Evolutionary conservation across 2,797 vertebrate genomes (phyloP).

Genomic region (Podargus strigoides): DNA sequence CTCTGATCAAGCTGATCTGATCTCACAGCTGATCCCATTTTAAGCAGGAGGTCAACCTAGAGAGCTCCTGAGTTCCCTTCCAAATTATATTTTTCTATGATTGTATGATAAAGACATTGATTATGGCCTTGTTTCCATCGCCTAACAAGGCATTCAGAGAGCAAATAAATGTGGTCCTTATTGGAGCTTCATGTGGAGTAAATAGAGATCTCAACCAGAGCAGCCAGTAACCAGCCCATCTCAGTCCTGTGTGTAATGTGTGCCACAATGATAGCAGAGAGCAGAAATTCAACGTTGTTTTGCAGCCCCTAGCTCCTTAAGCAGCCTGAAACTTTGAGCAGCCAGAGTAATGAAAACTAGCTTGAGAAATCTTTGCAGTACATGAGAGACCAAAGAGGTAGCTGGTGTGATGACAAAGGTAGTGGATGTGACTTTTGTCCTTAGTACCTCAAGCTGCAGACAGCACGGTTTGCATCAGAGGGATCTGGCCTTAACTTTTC

Average conservation of each 20-base stretch:
- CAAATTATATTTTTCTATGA: not conserved
- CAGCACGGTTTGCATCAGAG: not conserved
- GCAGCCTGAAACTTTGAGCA: not conserved
- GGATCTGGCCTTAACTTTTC: not conserved
- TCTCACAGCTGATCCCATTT: not conserved
- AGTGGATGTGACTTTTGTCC: not conserved
- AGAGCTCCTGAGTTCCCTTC: not conserved
- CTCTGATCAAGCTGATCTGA: not conserved
- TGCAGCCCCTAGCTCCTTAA: not conserved
- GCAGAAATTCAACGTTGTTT: not conserved
- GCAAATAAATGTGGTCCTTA: not conserved
- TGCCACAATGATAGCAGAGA: not conserved
- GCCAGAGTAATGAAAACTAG: not conserved
- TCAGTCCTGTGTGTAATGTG: not conserved
- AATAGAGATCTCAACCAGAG: not conserved
- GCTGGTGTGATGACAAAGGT: not conserved
- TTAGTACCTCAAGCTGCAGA: not conserved
- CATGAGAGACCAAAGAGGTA: not conserved
- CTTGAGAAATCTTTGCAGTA: not conserved
- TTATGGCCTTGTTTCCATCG: not conserved
- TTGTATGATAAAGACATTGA: not conserved
- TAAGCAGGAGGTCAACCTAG: not conserved
- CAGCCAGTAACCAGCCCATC: not conserved
- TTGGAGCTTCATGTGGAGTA: not conserved
- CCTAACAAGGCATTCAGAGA: not conserved